These are phyloP conservation scores for Actenoides lindsayi DNA, from an alignment of 2,113 vertebrate genomes.

Conservation along the genomic window DNA sequence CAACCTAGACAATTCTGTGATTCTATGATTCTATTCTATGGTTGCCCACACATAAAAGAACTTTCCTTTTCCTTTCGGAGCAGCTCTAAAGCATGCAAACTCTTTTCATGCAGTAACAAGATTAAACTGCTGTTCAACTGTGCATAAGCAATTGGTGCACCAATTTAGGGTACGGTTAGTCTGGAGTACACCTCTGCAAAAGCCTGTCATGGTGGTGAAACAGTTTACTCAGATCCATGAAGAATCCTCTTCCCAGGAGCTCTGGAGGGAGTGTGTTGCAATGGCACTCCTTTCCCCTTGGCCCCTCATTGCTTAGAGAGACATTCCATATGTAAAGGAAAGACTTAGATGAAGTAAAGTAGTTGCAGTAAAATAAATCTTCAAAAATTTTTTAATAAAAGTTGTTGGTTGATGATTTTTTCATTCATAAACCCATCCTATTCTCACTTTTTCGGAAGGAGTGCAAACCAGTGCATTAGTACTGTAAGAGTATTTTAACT, in stretches of 20 bases:
- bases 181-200: neutral
- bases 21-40: too few relatives aligned
- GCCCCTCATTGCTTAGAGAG: fast-evolving
- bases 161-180: neutral
- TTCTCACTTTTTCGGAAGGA: neutral
- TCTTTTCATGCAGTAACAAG: neutral
- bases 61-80: neutral
- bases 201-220: neutral
- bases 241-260: neutral
- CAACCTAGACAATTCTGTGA: too few relatives aligned
- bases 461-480: neutral
- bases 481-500: neutral
- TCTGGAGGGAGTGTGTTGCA: fast-evolving
- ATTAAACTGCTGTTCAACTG: neutral
- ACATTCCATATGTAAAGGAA: neutral
- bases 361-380: neutral
- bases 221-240: neutral
- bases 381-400: neutral
- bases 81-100: neutral
- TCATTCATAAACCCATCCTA: neutral
- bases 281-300: neutral
- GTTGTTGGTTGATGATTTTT: neutral
- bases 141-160: neutral
- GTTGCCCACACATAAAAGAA: fast-evolving
- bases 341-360: neutral